Base-by-base conservation (phyloP, 2,113 vertebrate genomes). In the Perca fluviatilis region DNA sequence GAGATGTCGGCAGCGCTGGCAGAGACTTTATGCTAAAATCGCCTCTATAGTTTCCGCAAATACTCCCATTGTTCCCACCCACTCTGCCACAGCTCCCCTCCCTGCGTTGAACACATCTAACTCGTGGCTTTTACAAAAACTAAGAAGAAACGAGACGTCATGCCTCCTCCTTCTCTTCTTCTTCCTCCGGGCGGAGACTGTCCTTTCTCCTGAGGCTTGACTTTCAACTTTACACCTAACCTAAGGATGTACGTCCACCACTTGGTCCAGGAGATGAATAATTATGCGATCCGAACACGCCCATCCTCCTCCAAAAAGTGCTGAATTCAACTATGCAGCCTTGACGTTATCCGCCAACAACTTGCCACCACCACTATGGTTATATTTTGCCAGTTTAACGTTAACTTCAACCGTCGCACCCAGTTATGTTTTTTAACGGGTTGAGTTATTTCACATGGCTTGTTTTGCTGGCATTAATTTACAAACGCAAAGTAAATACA, bases 1-100 rank as follows among this genome's bases (percentile, higher is more conserved):
- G 56, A 54, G 51, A 66, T 47, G 67, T 79, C 65, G 66, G 49
- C 82, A 67, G 76, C 67, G 33, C 80, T 73, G 72, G 47, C 56
- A 58, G 27, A 74, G 62, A 87, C 75, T 73, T 75, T 62, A 58
- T 36, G 53, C 70, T 57, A 51, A 70, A 82, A 79, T 0, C 40
- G 49, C 66, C 47, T 30, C 56, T 72, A 64, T 80, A 83, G 67
- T 83, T 67, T 82, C 58, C 18, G 72, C 77, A 70, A 80, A 88
- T 75, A 68, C 61, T 84, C 80, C 86, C 74, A 79, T 86, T 90
- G 87, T 90, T 90, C 86, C 88, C 89, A 80, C 89, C 86, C 92
- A 82, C 85, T 83, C 68, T 36, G 12, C 57, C 72, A 69, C 70
- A 4, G 53, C 68, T 67, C 74, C 47, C 73, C 82, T 80, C 88